phyloP scores from a whole-genome alignment of 2,888 invertebrate species.

The Sinhomidia bicolor region DNA sequence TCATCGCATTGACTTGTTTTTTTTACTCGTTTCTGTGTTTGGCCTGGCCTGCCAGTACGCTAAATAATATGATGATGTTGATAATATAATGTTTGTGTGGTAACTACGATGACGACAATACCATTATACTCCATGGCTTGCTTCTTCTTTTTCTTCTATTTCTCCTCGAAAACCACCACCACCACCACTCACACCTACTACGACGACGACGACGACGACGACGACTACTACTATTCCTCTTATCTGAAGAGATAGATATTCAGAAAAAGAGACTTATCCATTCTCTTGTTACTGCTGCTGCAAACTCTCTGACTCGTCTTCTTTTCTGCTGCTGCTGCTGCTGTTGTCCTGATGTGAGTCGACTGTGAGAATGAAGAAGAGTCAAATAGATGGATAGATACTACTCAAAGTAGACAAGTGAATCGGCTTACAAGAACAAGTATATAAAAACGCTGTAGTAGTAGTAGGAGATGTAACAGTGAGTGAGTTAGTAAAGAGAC shows the following conservation, averaged over 20 bases:
- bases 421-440: slow-evolving; percentile 47
- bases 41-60: not conserved
- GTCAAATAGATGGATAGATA: slow-evolving; percentile 37
- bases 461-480: too few relatives aligned
- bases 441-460: not conserved
- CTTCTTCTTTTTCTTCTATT: not conserved
- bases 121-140: not conserved
- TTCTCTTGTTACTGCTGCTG: not conserved
- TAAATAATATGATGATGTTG: not conserved
- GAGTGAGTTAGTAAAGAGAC: slow-evolving; percentile 28
- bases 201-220: too few relatives aligned
- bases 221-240: slow-evolving; percentile 1
- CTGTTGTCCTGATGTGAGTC: slow-evolving; percentile 1
- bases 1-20: not conserved
- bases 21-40: slow-evolving; percentile 16
- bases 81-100: slow-evolving; percentile 44
- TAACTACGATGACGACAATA: slow-evolving; percentile 33
- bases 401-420: slow-evolving; percentile 55
- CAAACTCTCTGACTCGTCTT: not conserved
- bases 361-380: slow-evolving; percentile 45
- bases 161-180: not conserved
- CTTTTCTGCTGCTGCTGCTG: not conserved
- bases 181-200: slow-evolving; percentile 11
- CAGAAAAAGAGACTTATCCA: not conserved
- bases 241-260: not conserved